These are phyloP conservation scores for Trypoxylon attenuatum DNA, from an alignment of 2,888 invertebrate species.

Conservation along the genomic window DNA sequence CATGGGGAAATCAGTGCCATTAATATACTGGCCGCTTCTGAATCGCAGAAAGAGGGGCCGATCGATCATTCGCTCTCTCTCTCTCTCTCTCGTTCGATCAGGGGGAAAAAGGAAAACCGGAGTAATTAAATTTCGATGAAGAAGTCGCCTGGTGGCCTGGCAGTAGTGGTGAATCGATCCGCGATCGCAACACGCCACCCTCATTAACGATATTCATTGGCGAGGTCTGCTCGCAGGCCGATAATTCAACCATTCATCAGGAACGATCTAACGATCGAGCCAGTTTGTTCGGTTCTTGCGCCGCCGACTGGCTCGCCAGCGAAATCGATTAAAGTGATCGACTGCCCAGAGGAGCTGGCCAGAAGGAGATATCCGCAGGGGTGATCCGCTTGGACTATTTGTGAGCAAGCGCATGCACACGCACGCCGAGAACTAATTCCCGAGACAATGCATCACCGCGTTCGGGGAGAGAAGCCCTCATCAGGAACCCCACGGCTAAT, in stretches of 20 bases:
- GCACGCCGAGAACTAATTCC: slow-evolving; percentile 53
- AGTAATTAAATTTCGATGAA: slow-evolving; percentile 54
- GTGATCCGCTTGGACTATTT: slow-evolving; percentile 24
- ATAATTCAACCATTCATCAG: slow-evolving; percentile 69
- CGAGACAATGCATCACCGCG: slow-evolving; percentile 63
- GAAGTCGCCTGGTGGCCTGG: slow-evolving; percentile 22
- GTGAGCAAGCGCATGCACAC: slow-evolving; percentile 6
- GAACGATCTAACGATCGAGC: slow-evolving; percentile 59
- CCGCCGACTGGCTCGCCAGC: slow-evolving; percentile 34
- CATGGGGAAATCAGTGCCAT: background rate
- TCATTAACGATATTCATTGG: slow-evolving; percentile 66
- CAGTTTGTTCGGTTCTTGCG: slow-evolving; percentile 55
- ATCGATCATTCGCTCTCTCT: slow-evolving; percentile 36
- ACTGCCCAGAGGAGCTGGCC: slow-evolving; percentile 45
- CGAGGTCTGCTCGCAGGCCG: slow-evolving; percentile 59
- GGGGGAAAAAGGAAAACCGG: slow-evolving; percentile 10
- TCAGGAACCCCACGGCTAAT: slow-evolving; percentile 58
- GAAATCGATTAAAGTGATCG: slow-evolving; percentile 68
- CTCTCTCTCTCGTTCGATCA: too few relatives aligned
- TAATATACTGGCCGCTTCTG: slow-evolving; percentile 26
- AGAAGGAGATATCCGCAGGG: slow-evolving; percentile 12
- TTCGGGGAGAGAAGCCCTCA: slow-evolving; percentile 55
- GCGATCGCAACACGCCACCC: slow-evolving; percentile 46
- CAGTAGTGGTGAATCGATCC: slow-evolving; percentile 55
- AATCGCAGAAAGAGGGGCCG: slow-evolving; percentile 9